Conservation (phyloP, 2,113 vertebrate species). For the Collichthys lucidus region DNA sequence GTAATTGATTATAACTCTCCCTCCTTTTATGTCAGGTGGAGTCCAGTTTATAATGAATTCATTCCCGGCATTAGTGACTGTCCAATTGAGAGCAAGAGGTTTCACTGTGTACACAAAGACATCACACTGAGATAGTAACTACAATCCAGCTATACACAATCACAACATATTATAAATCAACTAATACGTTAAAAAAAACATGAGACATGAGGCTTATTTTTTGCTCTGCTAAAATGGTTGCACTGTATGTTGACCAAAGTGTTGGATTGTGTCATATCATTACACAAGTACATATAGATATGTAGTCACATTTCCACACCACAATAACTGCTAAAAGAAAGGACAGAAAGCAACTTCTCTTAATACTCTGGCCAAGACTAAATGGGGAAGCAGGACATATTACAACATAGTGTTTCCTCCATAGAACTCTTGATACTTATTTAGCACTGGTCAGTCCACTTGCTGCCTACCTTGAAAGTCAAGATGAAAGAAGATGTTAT, state of each 20-base stretch:
- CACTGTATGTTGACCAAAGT: neutral
- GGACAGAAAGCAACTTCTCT: neutral
- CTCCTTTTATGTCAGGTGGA: constrained; percentile 7
- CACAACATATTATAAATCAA: neutral
- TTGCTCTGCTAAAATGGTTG: neutral
- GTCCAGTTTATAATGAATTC: constrained; percentile 44
- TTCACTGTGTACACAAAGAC: constrained; percentile 45
- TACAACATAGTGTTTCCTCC: constrained; percentile 5
- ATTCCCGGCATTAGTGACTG: neutral
- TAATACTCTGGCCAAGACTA: neutral
- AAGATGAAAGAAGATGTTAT: constrained; percentile 13
- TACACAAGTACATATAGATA: neutral
- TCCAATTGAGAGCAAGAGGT: constrained; percentile 33
- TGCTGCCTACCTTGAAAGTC: fast-evolving
- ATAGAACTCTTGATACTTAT: fast-evolving
- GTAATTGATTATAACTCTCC: constrained; percentile 15
- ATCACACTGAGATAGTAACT: neutral
- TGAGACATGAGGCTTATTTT: too few relatives aligned
- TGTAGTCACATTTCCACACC: neutral
- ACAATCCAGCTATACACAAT: neutral
- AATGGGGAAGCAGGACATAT: constrained; percentile 37
- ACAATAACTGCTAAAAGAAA: neutral
- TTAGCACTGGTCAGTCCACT: too few relatives aligned
- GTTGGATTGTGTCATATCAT: neutral
- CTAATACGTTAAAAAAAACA: too few relatives aligned